Base-by-base conservation (phyloP, 2,888 invertebrate genomes). In the Tenthredo livida region DNA sequence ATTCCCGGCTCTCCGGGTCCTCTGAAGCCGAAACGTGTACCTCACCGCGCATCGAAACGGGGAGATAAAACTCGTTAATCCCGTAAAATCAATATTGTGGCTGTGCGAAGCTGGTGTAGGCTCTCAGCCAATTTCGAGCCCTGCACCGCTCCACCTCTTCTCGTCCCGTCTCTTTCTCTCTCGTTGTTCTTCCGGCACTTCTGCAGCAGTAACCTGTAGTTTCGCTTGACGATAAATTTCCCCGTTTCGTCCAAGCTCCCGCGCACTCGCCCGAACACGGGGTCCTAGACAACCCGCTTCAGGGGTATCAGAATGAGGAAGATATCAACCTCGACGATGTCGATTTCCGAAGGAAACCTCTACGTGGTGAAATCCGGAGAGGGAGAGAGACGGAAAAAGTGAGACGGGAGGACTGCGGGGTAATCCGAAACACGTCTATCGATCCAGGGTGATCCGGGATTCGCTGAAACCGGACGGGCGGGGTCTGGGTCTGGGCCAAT, bases 71-170 rank as follows among this genome's bases (percentile, higher is more conserved):
- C 80, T 61, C 61, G 80, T 80, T 80, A 80, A 80, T 80, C 80
- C 80, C 61, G n/a, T 40, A 80, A 80, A 80, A 80, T 80, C 80
- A 80, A 80, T 80, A 61, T 80, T 80, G 61, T 80, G 40, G 29
- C 58, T 61, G 50, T 21, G 50, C 77, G 77, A 72, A 73, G 43
- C 73, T 77, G 67, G 17, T 15, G 67, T 67, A 67, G 88, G 82
- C 88, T 88, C 87, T 87, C 87, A 87, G 88, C 88, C 86, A 86
- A 87, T 87, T 87, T 77, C 84, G 75, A 61, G 87, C 86, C 86
- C n/a, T n/a, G n/a, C 67, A 84, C 86, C 37, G 37, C 7, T 37
- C 37, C 1, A 37, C 37, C 37, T 37, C 84, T 85, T 33, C 33
- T 25, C 73, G n/a, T n/a, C 33, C 73, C 82, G 70, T 86, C 85